These are phyloP conservation scores for Apamea monoglypha DNA, from an alignment of 2,888 invertebrate genomes.

Conservation along the genomic window DNA sequence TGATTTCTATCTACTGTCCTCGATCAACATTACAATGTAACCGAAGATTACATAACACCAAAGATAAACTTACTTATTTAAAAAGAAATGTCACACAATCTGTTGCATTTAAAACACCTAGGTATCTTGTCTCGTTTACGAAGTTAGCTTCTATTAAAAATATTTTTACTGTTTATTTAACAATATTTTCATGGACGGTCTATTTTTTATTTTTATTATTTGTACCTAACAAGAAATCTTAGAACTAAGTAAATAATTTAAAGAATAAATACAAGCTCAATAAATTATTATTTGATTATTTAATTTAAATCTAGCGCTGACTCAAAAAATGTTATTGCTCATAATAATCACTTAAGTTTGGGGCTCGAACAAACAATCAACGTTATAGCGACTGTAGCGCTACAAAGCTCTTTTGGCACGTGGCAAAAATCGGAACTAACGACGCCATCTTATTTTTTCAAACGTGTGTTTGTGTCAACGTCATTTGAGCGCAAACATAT, in stretches of 20 bases:
- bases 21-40: slow-evolving; percentile 13
- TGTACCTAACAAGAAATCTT: slow-evolving; percentile 63
- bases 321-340: slow-evolving; percentile 55
- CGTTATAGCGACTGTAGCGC: neutral
- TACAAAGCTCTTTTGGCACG: neutral
- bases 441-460: no score
- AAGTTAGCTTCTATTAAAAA: slow-evolving; percentile 23
- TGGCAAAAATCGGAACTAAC: no score
- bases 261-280: slow-evolving; percentile 64
- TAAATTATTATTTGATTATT: slow-evolving; percentile 62
- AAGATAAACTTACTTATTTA: slow-evolving; percentile 2
- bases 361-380: slow-evolving; percentile 13
- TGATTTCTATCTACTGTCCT: slow-evolving; percentile 24
- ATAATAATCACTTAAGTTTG: slow-evolving; percentile 27
- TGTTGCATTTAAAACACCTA: neutral
- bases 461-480: no score
- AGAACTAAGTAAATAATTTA: slow-evolving; percentile 65
- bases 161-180: slow-evolving; percentile 14
- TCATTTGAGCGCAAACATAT: neutral
- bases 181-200: slow-evolving; percentile 27
- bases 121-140: slow-evolving; percentile 32
- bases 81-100: slow-evolving; percentile 23
- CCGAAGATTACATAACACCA: slow-evolving; percentile 31
- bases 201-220: slow-evolving; percentile 47
- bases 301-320: slow-evolving; percentile 61